A percentile compares a stretch with the other conserved stretches of the same genome.
phyloP scores from a whole-genome alignment of 1,140 invertebrate genomes.

The Bombus impatiens region DNA sequence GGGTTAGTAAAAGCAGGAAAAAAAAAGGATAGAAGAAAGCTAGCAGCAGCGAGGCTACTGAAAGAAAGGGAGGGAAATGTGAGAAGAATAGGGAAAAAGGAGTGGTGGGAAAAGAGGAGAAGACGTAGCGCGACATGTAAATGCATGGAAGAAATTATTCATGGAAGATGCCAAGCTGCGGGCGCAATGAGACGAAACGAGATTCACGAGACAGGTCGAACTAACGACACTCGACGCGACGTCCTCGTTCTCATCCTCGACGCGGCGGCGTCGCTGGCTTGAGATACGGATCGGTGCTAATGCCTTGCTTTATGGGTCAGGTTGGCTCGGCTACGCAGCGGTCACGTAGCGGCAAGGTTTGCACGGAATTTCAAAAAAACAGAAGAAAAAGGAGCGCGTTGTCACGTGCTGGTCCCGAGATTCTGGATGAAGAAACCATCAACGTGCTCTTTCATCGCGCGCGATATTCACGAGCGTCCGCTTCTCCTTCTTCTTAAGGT shows the following conservation, averaged over 20 bases:
- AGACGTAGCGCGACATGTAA: conserved; percentile 53
- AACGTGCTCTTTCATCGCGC: conserved; percentile 36
- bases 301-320: conserved; percentile 67
- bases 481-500: conserved; percentile 15
- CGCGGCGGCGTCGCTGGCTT: background rate
- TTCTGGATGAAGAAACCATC: conserved; percentile 37
- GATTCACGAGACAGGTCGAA: conserved; percentile 67
- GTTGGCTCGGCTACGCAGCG: conserved; percentile 28
- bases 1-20: background rate
- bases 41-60: too few relatives aligned
- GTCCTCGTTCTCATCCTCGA: conserved; percentile 18
- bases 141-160: conserved; percentile 74
- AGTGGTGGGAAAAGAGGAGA: conserved; percentile 6
- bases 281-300: conserved; percentile 73
- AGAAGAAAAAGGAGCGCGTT: conserved; percentile 6
- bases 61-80: background rate
- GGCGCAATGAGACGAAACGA: conserved; percentile 73
- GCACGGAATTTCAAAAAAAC: conserved; percentile 63
- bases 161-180: conserved; percentile 67
- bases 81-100: background rate
- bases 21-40: background rate
- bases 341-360: conserved; percentile 52
- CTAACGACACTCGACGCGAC: conserved; percentile 36
- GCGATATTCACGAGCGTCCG: conserved; percentile 57
- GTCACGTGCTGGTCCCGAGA: background rate